Evolutionary conservation across 2,113 vertebrate genomes (phyloP).

Genomic region (Malurus melanocephalus): DNA sequence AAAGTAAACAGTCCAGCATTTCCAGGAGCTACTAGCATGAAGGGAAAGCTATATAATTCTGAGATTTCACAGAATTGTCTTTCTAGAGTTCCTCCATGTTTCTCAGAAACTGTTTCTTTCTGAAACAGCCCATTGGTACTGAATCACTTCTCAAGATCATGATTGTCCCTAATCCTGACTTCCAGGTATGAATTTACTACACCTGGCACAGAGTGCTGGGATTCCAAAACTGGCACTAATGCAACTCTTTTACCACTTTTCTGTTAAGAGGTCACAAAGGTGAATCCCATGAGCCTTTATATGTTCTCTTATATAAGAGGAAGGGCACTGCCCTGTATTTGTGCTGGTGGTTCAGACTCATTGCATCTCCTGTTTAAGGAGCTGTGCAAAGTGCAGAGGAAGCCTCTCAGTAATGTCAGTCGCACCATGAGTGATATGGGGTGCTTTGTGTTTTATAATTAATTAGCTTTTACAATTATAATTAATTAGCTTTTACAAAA

Average conservation of each 20-base stretch:
- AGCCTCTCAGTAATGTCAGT: neutral
- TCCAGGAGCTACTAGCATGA: neutral
- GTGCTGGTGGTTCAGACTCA: neutral
- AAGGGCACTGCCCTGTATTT: neutral
- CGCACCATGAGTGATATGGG: neutral
- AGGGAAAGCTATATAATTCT: neutral
- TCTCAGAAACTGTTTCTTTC: neutral
- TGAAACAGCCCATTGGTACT: neutral
- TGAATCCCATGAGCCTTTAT: rapidly evolving
- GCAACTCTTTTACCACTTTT: neutral
- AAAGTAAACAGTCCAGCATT: neutral
- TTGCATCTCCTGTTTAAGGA: neutral
- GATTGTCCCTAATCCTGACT: neutral
- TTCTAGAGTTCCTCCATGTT: neutral
- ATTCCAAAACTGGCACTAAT: neutral
- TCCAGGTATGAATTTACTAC: neutral
- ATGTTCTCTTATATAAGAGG: neutral
- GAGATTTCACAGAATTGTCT: neutral
- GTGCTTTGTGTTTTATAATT: neutral
- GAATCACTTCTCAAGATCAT: neutral
- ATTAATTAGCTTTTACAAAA: neutral
- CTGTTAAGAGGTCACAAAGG: neutral
- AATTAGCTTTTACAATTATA: neutral
- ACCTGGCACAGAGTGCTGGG: neutral
- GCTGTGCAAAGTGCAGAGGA: neutral